Evolutionary conservation across 2,113 vertebrate genomes (phyloP).

Genomic region (Thunnus thynnus): DNA sequence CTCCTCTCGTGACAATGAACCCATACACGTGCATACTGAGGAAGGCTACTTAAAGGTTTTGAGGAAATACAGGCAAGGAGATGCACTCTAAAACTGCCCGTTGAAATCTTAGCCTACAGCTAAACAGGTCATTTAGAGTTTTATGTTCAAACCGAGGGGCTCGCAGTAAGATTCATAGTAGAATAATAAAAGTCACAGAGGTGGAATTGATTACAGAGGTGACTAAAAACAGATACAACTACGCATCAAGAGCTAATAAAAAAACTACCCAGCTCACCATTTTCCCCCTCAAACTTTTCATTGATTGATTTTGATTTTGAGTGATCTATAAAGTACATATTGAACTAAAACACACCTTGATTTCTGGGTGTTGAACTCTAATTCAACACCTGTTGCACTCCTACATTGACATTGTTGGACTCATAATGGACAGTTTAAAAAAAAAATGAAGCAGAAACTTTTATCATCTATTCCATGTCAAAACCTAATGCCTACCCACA

Average conservation of each 20-base stretch:
- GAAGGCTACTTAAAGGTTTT: neutral
- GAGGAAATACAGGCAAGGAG: neutral
- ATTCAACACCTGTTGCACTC: too few species aligned
- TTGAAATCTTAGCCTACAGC: neutral
- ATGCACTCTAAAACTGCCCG: constrained; percentile 1
- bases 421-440: too few species aligned
- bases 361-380: too few species aligned
- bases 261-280: neutral
- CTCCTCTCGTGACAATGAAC: neutral
- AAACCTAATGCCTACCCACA: too few species aligned
- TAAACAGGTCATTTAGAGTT: neutral
- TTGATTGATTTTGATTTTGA: neutral
- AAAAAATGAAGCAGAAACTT: too few species aligned
- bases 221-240: constrained; percentile 7
- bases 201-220: constrained; percentile 3
- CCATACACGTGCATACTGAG: neutral
- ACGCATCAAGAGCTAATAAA: neutral
- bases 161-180: neutral
- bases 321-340: neutral
- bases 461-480: too few species aligned
- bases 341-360: neutral
- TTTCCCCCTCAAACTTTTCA: neutral
- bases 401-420: neutral
- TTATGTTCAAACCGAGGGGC: neutral
- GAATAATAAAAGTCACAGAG: constrained; percentile 15